Base-by-base conservation (phyloP, 2,113 vertebrate genomes). In the Engystomops pustulosus region DNA sequence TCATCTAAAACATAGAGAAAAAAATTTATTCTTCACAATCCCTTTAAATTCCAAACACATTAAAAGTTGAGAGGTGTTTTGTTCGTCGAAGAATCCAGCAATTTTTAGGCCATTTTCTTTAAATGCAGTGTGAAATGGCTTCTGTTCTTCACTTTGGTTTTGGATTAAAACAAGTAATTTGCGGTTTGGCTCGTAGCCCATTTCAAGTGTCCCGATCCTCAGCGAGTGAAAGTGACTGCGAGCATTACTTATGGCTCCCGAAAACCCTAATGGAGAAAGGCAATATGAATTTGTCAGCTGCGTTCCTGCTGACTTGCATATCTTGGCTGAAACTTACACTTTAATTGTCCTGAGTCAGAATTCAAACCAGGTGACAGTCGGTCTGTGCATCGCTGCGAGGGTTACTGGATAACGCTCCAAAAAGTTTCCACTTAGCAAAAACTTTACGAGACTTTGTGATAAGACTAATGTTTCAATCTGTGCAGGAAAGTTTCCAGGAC, bases 311-410 rank as follows among this genome's bases (percentile, higher is more conserved):
- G 83, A 85, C 74, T 44, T 78, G 65, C 74, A 79, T 85, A 85
- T 79, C 83, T 85, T 58, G 68, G 49, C 62, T 79, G 83, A 85
- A 85, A 85, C 49, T 53, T 85, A 85, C 74, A 85, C 83, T 79
- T 85, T 85, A 85, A 85, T 85, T 79, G 83, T 70, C 83, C 83
- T 79, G 74, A 85, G 74, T 79, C 75, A 78, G 82, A 84, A 84
- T 45, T 55, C 44, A 78, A 77, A 30, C 82, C 65, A 70, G 74
- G 83, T 85, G 83, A 85, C 83, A 85, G 75, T 41, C 74, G 58
- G 83, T 85, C 83, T 85, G 17, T 75, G 23, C 83, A 60, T 85
- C 83, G 79, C 60, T 20, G 49, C n/a, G 27, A 84, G 68, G 44
- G 47, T 58, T 85, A 79, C 27, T 23, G 9, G 70, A 70, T n/a